phyloP scores from a whole-genome alignment of 2,888 invertebrate species.

The Holacanthella duospinosa region DNA sequence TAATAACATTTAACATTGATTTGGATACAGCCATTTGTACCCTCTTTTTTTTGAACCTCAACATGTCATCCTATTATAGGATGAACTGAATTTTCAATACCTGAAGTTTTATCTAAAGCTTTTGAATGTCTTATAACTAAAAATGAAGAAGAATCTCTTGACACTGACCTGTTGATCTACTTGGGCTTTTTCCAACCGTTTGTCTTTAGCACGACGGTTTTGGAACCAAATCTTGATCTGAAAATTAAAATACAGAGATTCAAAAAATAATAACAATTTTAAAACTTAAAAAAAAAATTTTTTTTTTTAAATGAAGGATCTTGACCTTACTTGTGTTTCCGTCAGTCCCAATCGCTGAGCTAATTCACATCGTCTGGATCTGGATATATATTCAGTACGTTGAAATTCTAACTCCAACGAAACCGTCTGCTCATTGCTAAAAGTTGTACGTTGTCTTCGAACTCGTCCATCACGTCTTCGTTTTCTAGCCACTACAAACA shows the following conservation, averaged over 20 bases:
- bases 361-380: slow-evolving; percentile 68
- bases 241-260: slow-evolving; percentile 5
- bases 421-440: slow-evolving; percentile 85
- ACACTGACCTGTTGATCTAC: slow-evolving; percentile 91
- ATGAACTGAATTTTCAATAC: no score
- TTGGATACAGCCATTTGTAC: no score
- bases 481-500: slow-evolving; percentile 62
- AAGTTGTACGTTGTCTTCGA: slow-evolving; percentile 82
- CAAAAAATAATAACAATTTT: background rate
- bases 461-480: slow-evolving; percentile 77
- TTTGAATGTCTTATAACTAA: no score
- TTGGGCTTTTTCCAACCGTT: slow-evolving; percentile 89
- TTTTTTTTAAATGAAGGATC: background rate
- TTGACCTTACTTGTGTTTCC: slow-evolving; percentile 50
- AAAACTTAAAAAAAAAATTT: background rate
- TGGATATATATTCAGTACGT: slow-evolving; percentile 81
- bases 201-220: slow-evolving; percentile 89
- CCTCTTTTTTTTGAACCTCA: no score
- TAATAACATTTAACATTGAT: no score
- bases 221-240: slow-evolving; percentile 88
- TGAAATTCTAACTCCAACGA: slow-evolving; percentile 83
- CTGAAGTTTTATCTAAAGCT: no score
- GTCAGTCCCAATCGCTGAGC: slow-evolving; percentile 57
- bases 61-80: no score
- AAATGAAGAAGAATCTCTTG: no score